Percentiles rank a stretch among this genome's conserved stretches.
Conservation (phyloP, 1,140 invertebrate species). For the Lucilia sericata region DNA sequence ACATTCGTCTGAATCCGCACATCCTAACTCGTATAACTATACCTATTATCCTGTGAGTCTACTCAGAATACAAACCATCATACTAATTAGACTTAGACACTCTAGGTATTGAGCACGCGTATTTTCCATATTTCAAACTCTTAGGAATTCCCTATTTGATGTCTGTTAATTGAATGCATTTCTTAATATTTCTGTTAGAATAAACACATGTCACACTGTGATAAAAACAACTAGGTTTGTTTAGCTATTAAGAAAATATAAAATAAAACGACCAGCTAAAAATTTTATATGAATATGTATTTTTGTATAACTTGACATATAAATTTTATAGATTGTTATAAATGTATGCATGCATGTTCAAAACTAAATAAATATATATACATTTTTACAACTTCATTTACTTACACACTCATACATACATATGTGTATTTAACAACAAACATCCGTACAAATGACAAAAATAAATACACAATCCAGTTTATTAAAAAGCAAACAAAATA, state of each 20-base stretch:
- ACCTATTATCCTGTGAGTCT: no score
- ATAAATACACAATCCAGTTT: not conserved
- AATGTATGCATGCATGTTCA: not conserved
- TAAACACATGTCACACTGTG: not conserved
- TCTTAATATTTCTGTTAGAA: no score
- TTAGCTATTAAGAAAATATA: not conserved
- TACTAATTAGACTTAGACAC: no score
- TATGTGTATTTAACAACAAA: not conserved
- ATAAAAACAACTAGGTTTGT: not conserved
- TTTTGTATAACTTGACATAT: not conserved
- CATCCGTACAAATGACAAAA: no score
- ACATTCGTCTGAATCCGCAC: no score
- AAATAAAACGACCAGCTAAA: not conserved
- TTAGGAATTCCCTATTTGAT: no score
- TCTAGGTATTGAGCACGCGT: no score
- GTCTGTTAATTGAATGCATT: no score
- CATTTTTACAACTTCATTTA: no score
- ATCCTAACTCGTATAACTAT: no score
- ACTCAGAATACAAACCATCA: no score
- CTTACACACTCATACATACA: not conserved
- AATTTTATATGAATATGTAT: not conserved
- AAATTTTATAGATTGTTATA: slow-evolving; percentile 7
- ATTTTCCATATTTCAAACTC: no score
- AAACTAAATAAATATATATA: not conserved
- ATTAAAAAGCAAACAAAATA: not conserved